Percentiles rank a stretch among this genome's conserved stretches.
These are phyloP conservation scores for Lathamus discolor DNA, from an alignment of 2,113 vertebrate genomes.

Conservation along the genomic window DNA sequence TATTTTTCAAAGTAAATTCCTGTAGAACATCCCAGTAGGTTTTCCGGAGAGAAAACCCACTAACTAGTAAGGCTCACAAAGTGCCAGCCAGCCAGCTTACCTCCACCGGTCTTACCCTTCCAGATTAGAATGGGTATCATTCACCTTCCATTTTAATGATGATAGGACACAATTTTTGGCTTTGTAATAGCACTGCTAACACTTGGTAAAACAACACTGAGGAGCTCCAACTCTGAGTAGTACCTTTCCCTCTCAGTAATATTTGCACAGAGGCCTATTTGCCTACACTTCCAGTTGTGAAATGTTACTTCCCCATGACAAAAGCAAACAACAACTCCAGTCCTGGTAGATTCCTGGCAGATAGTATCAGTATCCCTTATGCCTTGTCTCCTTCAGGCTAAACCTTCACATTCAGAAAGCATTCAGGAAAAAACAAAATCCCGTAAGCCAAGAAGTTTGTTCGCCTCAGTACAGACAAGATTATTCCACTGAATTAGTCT, in stretches of 20 bases:
- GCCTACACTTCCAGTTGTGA: background rate
- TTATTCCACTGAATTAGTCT: background rate
- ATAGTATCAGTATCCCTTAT: background rate
- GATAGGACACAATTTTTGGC: background rate
- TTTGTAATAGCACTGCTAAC: background rate
- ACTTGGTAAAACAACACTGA: slow-evolving; percentile 1
- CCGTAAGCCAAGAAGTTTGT: background rate
- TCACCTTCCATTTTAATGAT: background rate
- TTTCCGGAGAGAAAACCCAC: background rate
- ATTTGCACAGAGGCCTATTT: background rate
- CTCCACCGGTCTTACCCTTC: background rate
- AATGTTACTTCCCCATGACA: background rate
- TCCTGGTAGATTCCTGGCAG: background rate
- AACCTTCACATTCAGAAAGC: background rate
- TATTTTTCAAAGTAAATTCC: background rate
- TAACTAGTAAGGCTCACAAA: background rate
- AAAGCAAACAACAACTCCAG: background rate
- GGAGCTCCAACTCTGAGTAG: background rate
- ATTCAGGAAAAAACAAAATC: background rate
- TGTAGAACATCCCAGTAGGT: background rate
- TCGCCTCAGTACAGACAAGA: background rate
- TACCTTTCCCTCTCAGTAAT: background rate
- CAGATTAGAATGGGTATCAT: background rate
- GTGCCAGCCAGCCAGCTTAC: background rate
- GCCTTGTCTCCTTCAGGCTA: background rate